Evolutionary conservation across 2,888 invertebrate species (phyloP), one percentile per base, ranked within the genome.

Genomic region (Heliconius hortense): DNA sequence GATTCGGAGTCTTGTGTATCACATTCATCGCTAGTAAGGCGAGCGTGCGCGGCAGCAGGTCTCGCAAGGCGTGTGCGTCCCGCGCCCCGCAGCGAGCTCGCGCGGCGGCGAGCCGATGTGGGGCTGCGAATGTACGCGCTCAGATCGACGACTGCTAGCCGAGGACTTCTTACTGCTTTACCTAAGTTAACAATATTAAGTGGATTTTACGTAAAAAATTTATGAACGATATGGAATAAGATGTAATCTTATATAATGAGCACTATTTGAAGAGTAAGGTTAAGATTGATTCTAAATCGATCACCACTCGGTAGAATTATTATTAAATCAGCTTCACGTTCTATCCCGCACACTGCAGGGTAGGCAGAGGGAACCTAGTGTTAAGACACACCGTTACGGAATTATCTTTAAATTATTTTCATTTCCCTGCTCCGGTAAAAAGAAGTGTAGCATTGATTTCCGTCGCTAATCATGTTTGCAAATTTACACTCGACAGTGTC

Each of bases 1-100:
- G 89, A 89, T 81, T 93, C 92, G 0, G 90, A 88, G 66, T 91
- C 91, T 28, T 90, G 91, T 2, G 93, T 93, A 79, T 93, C 91
- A 78, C 93, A 92, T 74, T 93, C 93, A 82, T 93, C 93, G 84
- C 93, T 93, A 62, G 93, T 93, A 81, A 85, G 79, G 76, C 35
- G 84, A 75, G 76, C 86, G 86, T 15, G 86, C 75, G 60, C 10
- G 13, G 68, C 63, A 21, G 35, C 84, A 82, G 4, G 75, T 18
- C 89, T 10, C 87, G 84, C 2, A 1, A 24, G 31, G 8, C 67
- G 56, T 4, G 73, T 80, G 35, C 81, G 83, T 71, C 80, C 39
- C 78, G 76, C 60, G 76, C 31, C 60, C 80, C 81, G 73, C 28
- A 43, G 73, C 53, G 60, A 1, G 60, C 26, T 26, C 76, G 81